Evolutionary conservation across 2,888 invertebrate species (phyloP).

Genomic region (Cartodere bifasciata): DNA sequence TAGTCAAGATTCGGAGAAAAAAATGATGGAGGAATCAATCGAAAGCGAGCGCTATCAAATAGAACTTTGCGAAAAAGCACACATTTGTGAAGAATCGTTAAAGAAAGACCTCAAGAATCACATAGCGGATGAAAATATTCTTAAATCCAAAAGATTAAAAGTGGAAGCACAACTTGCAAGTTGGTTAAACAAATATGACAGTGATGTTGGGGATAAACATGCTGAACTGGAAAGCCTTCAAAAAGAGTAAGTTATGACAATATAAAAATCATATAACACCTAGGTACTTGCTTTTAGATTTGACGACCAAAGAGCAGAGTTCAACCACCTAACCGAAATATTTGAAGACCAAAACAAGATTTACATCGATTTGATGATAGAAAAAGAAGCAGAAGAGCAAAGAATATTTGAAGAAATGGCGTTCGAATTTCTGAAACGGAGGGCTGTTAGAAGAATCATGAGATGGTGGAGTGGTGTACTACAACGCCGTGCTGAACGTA

Average conservation of each 20-base stretch:
- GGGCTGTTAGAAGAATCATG: slow-evolving; percentile 31
- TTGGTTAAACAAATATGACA: slow-evolving; percentile 45
- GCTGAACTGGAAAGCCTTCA: slow-evolving; percentile 38
- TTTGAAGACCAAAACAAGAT: slow-evolving; percentile 42
- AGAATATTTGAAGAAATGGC: slow-evolving; percentile 41
- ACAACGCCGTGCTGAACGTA: too few species aligned
- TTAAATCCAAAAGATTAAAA: slow-evolving; percentile 41
- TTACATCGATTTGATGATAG: slow-evolving; percentile 43
- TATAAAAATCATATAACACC: too few species aligned
- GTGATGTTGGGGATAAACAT: slow-evolving; percentile 44
- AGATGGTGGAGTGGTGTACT: slow-evolving; percentile 27
- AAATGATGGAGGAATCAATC: slow-evolving; percentile 39
- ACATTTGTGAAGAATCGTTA: slow-evolving; percentile 33
- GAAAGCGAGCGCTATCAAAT: slow-evolving; percentile 35
- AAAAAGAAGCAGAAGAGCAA: slow-evolving; percentile 44
- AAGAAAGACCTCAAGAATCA: slow-evolving; percentile 33
- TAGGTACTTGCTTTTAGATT: too few species aligned
- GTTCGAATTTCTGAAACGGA: slow-evolving; percentile 19
- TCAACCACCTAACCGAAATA: slow-evolving; percentile 36
- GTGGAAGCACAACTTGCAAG: slow-evolving; percentile 41
- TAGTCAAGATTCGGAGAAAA: slow-evolving; percentile 35
- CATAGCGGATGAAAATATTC: slow-evolving; percentile 39
- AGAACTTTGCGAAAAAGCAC: slow-evolving; percentile 37
- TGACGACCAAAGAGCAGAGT: slow-evolving; percentile 37
- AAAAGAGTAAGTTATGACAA: slow-evolving; percentile 17